Base-by-base conservation (phyloP, 2,113 vertebrate species). In the Ploceus nigricollis region DNA sequence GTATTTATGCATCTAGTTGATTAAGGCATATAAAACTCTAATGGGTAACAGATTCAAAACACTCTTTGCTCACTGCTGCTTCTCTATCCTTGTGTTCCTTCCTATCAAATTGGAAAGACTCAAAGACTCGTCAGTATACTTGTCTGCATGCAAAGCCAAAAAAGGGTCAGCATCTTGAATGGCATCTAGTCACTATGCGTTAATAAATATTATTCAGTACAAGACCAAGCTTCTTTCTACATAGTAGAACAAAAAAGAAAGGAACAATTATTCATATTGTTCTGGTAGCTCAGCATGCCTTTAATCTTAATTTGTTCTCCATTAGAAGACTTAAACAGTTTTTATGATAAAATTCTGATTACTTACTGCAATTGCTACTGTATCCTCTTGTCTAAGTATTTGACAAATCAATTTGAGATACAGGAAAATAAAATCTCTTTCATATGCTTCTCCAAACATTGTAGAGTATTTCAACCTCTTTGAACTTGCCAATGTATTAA, bases 401-500 rank as follows among this genome's bases (percentile, higher is more conserved):
- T 96, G 60, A 56, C 31, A 91, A 88, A 89, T 33, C 8, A 60
- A 9, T 86, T 21, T 50, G 85, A 78, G 45, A n/a, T 39, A 64
- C 10, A 53, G 33, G 35, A 82, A 72, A 76, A 57, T 54, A 10
- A 65, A 7, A 37, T 92, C 31, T 75, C 51, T 89, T 72, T 87
- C 44, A 94, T 97, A 87, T 96, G 68, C 82, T 97, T 96, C 92
- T 96, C 88, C 48, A 82, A 47, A 53, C 4, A 5, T 2, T 89
- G n/a, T 51, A 24, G 64, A 44, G 25, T 82, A 13, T 56, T 89
- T 79, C 63, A 73, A 35, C 10, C 2, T 28, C 56, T 81, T 87
- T 91, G 13, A 82, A 54, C 19, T 80, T 72, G 16, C 5, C 61
- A 25, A 7, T 39, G 7, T 63, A 27, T 94, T 65, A 60, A 69